phyloP scores from a whole-genome alignment of 2,888 invertebrate genomes.

The Drosophila pegasa region DNA sequence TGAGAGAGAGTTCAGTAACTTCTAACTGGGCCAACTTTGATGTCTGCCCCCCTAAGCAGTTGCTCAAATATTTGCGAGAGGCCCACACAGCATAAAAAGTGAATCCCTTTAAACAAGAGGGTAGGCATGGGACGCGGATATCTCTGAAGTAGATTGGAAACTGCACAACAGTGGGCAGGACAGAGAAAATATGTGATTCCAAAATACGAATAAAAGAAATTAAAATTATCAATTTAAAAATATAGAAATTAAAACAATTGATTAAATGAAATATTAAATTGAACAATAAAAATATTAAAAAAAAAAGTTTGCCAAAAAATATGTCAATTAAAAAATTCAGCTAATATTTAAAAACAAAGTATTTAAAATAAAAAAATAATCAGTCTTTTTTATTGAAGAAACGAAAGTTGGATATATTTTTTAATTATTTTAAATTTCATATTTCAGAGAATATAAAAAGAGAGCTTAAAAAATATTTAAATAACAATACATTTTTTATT shows the following conservation, averaged over 20 bases:
- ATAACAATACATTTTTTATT: too few species aligned
- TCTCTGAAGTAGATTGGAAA: conserved; percentile 18
- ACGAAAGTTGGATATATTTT: too few species aligned
- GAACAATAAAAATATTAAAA: too few species aligned
- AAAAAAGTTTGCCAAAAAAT: too few species aligned
- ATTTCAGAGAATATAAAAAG: too few species aligned
- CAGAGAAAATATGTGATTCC: not conserved
- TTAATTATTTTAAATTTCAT: too few species aligned
- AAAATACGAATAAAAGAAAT: not conserved
- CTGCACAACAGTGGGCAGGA: conserved; percentile 28
- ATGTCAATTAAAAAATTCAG: too few species aligned
- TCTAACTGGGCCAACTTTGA: conserved; percentile 49
- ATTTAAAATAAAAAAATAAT: too few species aligned
- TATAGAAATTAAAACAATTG: not conserved
- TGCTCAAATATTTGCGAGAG: conserved; percentile 69
- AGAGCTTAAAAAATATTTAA: too few species aligned
- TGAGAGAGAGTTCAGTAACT: conserved; percentile 46
- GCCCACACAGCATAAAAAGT: conserved; percentile 32
- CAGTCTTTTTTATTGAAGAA: too few species aligned
- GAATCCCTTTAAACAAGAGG: conserved; percentile 24
- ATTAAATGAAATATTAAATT: too few species aligned
- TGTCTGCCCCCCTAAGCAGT: conserved; percentile 55
- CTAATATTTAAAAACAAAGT: too few species aligned
- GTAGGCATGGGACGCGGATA: conserved; percentile 16
- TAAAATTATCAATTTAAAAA: not conserved